Percentiles rank a stretch among this genome's conserved stretches.
These are phyloP conservation scores for Sycophila sp. DNA, from an alignment of 1,140 invertebrate species.

Conservation along the genomic window DNA sequence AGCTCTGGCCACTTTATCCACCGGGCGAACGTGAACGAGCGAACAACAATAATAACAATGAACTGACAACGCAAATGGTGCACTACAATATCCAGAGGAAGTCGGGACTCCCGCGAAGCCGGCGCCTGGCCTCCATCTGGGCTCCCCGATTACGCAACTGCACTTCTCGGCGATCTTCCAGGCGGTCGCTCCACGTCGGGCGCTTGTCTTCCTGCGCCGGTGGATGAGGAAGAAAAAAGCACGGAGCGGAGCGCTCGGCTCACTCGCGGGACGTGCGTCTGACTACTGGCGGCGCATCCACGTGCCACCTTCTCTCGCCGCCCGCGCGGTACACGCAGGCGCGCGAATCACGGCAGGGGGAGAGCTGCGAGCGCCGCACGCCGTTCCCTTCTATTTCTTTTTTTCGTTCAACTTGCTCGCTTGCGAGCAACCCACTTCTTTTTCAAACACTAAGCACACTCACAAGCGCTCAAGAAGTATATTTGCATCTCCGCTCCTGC, in stretches of 20 bases:
- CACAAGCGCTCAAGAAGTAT: background rate
- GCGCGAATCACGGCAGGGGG: background rate
- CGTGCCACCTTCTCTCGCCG: conserved; percentile 10
- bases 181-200: too few species aligned
- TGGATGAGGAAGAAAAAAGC: too few species aligned
- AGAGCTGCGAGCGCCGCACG: background rate
- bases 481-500: conserved; percentile 17
- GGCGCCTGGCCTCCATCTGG: background rate
- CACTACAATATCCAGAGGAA: background rate
- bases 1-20: too few species aligned
- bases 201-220: too few species aligned
- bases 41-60: too few species aligned
- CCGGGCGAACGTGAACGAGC: too few species aligned
- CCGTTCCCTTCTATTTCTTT: background rate
- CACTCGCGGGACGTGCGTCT: conserved; percentile 1
- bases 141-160: background rate
- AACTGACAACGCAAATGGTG: background rate
- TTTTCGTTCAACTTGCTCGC: background rate
- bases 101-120: too few species aligned
- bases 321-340: background rate
- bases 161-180: background rate
- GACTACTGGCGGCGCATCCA: background rate
- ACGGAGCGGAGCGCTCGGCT: too few species aligned
- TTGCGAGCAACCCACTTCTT: too few species aligned
- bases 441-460: background rate